These are phyloP conservation scores for Dryomyza anilis DNA, from an alignment of 2,888 invertebrate species.

Conservation along the genomic window DNA sequence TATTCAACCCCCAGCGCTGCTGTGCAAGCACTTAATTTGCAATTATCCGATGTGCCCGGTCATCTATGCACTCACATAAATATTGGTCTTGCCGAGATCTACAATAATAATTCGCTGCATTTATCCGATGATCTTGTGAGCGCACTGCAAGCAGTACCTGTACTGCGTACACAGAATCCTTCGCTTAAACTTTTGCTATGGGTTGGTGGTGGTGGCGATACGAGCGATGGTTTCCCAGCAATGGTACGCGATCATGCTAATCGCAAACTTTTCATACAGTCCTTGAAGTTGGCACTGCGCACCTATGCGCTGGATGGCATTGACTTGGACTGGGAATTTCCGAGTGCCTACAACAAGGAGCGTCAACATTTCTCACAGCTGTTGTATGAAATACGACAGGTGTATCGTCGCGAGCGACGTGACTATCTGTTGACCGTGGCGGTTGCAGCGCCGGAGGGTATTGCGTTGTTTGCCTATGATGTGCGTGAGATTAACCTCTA, in stretches of 20 bases:
- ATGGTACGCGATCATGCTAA: slow-evolving; percentile 76
- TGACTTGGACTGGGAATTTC: slow-evolving; percentile 88
- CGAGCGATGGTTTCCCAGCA: slow-evolving; percentile 71
- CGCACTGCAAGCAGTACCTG: slow-evolving; percentile 46
- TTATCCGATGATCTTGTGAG: slow-evolving; percentile 62
- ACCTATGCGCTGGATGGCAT: slow-evolving; percentile 53
- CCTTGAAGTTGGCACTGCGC: slow-evolving; percentile 61
- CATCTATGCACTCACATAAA: slow-evolving; percentile 83
- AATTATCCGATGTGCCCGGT: slow-evolving; percentile 69
- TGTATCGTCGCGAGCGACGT: slow-evolving; percentile 67
- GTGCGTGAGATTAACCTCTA: slow-evolving; percentile 78
- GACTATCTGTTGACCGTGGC: slow-evolving; percentile 75
- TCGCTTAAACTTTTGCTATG: slow-evolving; percentile 78
- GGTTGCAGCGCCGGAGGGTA: slow-evolving; percentile 77
- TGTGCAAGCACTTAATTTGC: slow-evolving; percentile 52
- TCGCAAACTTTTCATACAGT: slow-evolving; percentile 69
- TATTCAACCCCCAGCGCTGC: slow-evolving; percentile 66
- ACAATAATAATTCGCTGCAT: slow-evolving; percentile 67
- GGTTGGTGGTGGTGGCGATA: slow-evolving; percentile 67
- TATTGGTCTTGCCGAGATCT: slow-evolving; percentile 73
- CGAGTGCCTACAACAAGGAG: slow-evolving; percentile 69
- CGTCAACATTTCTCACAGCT: slow-evolving; percentile 77
- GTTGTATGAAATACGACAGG: slow-evolving; percentile 73
- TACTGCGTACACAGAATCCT: slow-evolving; percentile 67
- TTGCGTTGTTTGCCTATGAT: slow-evolving; percentile 79